A percentile compares a stretch with the other conserved stretches of the same genome.
These are phyloP conservation scores for Alcedo quadribrachys DNA, from an alignment of 2,797 vertebrate genomes.

Conservation along the genomic window DNA sequence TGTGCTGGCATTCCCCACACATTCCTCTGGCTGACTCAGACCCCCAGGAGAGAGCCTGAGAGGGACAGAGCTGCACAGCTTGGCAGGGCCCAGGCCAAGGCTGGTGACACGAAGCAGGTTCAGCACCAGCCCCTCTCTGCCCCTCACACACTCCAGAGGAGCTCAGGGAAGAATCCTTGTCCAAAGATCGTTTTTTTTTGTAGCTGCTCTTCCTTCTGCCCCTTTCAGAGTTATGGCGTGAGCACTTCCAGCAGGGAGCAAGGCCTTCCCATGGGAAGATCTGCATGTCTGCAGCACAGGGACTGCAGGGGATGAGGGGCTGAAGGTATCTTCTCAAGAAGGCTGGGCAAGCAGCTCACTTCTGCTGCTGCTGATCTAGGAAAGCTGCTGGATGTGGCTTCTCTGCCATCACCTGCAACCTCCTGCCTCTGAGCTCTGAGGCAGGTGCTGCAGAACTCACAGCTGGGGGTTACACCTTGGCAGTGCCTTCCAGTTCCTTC, in stretches of 20 bases:
- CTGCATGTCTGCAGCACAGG: background rate
- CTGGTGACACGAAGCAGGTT: accelerated
- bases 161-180: accelerated
- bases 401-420: background rate
- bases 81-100: background rate
- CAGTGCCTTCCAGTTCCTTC: background rate
- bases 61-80: background rate
- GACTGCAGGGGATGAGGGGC: background rate
- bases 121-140: background rate
- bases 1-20: background rate
- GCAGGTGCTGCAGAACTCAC: background rate
- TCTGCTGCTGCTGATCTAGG: background rate
- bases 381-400: background rate
- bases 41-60: background rate
- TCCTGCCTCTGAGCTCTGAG: background rate
- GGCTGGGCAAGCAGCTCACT: background rate
- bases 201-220: background rate
- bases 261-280: background rate
- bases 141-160: accelerated
- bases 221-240: background rate
- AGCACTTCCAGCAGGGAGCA: background rate
- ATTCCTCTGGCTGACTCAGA: conserved; percentile 49
- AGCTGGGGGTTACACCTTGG: background rate
- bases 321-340: background rate
- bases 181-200: background rate